Percentiles rank a stretch among this genome's conserved stretches.
phyloP scores from a whole-genome alignment of 2,113 vertebrate species.

The Sorex araneus region DNA sequence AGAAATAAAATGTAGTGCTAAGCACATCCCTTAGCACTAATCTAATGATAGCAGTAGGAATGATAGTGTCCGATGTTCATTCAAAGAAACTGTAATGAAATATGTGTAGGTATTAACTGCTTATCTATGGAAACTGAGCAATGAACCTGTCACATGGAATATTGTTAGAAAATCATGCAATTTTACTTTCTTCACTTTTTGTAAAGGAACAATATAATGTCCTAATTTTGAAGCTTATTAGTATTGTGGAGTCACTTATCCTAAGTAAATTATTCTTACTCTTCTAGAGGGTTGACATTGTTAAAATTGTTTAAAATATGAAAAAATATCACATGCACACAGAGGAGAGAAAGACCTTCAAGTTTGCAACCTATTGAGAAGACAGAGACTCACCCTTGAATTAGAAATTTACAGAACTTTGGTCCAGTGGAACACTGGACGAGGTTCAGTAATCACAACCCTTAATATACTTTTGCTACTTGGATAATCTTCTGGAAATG shows the following conservation, averaged over 20 bases:
- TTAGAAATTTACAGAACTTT: background rate
- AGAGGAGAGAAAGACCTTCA: background rate
- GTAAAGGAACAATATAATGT: slow-evolving; percentile 16
- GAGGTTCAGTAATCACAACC: background rate
- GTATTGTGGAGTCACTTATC: slow-evolving; percentile 38
- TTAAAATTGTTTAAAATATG: background rate
- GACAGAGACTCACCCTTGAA: background rate
- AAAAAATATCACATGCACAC: background rate
- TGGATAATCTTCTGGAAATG: slow-evolving; percentile 51
- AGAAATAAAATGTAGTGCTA: background rate
- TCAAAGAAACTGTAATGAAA: slow-evolving; percentile 4
- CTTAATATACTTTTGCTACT: slow-evolving; percentile 17
- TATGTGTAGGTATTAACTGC: background rate
- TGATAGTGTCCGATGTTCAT: background rate
- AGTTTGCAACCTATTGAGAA: background rate
- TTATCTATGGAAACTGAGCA: slow-evolving; percentile 17
- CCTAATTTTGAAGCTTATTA: slow-evolving; percentile 26
- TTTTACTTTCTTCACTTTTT: slow-evolving; percentile 50
- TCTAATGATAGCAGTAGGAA: background rate
- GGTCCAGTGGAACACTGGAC: background rate
- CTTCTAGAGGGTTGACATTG: slow-evolving; percentile 35
- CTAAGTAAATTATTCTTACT: slow-evolving; percentile 14
- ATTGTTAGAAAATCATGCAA: slow-evolving; percentile 12
- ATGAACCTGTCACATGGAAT: background rate
- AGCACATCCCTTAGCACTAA: background rate